These are phyloP conservation scores for Xiphydria camelus DNA, from an alignment of 2,888 invertebrate genomes.

Conservation along the genomic window DNA sequence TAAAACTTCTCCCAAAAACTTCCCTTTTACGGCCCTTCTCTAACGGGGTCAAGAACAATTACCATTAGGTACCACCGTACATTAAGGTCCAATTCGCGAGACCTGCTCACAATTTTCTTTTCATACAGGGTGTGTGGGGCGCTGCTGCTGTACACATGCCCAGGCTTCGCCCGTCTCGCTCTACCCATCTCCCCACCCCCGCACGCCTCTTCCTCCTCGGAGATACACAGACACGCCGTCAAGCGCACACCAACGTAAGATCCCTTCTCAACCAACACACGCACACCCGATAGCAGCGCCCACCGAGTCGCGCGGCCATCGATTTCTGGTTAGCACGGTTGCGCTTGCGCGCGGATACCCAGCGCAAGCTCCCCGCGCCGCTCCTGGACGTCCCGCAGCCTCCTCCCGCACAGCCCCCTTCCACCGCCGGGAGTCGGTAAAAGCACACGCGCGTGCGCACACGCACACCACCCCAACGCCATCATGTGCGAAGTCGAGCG, in stretches of 20 bases:
- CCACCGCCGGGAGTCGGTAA: conserved; percentile 5
- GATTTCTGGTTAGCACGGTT: conserved; percentile 35
- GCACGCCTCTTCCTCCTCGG: not conserved
- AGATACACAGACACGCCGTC: too few relatives aligned
- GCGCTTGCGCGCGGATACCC: conserved; percentile 34
- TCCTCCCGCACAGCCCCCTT: not conserved
- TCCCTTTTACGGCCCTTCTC: too few relatives aligned
- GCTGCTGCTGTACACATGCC: too few relatives aligned
- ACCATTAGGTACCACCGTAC: too few relatives aligned
- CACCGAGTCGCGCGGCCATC: conserved; percentile 43
- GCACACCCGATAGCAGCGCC: not conserved
- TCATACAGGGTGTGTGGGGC: too few relatives aligned
- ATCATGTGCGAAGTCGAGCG: too few relatives aligned
- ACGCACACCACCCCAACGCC: too few relatives aligned
- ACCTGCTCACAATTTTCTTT: too few relatives aligned
- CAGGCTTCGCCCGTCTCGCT: conserved; percentile 12
- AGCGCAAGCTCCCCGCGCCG: not conserved
- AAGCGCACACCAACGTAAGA: too few relatives aligned
- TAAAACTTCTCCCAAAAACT: too few relatives aligned
- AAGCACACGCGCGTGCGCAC: conserved; percentile 1
- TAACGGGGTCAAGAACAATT: too few relatives aligned
- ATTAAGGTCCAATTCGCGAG: too few relatives aligned
- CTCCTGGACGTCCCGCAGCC: not conserved
- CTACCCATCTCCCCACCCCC: not conserved
- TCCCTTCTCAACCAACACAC: not conserved